Base-by-base conservation (phyloP, 2,888 invertebrate species). In the Drosophila histrio region DNA sequence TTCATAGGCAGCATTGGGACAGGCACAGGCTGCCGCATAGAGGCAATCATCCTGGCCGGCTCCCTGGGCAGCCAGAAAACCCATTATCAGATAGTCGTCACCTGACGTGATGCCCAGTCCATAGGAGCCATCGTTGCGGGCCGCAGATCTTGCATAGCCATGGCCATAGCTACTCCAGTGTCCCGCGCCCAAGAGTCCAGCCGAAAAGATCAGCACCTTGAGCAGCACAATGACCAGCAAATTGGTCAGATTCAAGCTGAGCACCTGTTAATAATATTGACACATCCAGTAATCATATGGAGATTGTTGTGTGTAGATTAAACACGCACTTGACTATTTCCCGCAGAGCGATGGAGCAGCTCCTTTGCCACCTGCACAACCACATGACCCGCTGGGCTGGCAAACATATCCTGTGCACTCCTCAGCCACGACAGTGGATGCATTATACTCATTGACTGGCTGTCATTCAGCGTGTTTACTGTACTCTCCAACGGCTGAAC, bases 221-320 rank as follows among this genome's bases (percentile, higher is more conserved):
- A 97, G 92, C 26, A 97, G 93, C 49, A 97, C 93, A 58, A 97
- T 93, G 65, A 97, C 95, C 44, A 97, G 92, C 69, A 97, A 91
- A 90, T 97, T 97, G 0, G 96, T 96, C 60, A 97, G 91, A 92
- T 97, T 97, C 53, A 97, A 92, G 82, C 96, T 97, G 43, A 97
- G 84, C 38, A 91, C 91, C 90, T 90, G 59, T 1, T 22, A 54
- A 50, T 24, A 47, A 5, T 34, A 44, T 38, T 9, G 19, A 36
- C 36, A 34, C 46, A 34, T 50, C 21, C n/a, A 43, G 53, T 47
- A 56, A 71, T 44, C 11, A 39, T 39, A 11, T 43, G 13, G 28
- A 17, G 24, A 7, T 56, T 13, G 15, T 19, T 22, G 8, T 21
- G 28, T 8, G 7, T 4, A 32, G n/a, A 11, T 1, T 6, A 9